A percentile compares a stretch with the other conserved stretches of the same genome.
Evolutionary conservation across 2,113 vertebrate species (phyloP).

Genomic region (Spea multiplicata): DNA sequence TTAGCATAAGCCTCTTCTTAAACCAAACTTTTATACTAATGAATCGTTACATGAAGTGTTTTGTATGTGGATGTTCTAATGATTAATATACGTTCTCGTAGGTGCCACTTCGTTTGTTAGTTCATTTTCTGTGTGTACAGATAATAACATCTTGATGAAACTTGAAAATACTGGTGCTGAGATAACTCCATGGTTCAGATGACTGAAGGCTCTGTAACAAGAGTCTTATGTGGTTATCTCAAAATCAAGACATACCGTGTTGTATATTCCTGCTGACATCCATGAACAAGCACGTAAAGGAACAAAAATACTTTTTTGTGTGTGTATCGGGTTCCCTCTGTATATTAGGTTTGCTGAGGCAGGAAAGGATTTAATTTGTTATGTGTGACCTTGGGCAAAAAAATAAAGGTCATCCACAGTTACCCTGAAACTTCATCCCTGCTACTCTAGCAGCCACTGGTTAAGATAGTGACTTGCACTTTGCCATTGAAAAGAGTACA

Average conservation of each 20-base stretch:
- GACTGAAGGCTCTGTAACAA: conserved; percentile 51
- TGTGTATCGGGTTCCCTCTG: background rate
- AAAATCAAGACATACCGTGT: conserved; percentile 50
- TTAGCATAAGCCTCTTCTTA: too few relatives aligned
- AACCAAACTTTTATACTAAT: too few relatives aligned
- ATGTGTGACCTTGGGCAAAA: conserved; percentile 14
- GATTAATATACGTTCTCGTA: too few relatives aligned
- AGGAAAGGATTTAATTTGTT: conserved; percentile 38
- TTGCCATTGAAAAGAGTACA: background rate
- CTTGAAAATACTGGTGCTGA: conserved; percentile 33
- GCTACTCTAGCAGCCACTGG: conserved; percentile 34
- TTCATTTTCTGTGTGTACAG: too few relatives aligned
- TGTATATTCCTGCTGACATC: conserved; percentile 40
- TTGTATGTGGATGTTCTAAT: too few relatives aligned
- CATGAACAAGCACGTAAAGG: conserved; percentile 45
- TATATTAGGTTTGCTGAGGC: conserved; percentile 13
- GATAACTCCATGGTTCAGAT: conserved; percentile 49
- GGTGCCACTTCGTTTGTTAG: too few relatives aligned
- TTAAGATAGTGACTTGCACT: conserved; percentile 33
- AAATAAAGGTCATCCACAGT: conserved; percentile 15
- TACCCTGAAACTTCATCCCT: conserved; percentile 23
- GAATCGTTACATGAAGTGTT: too few relatives aligned
- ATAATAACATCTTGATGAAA: conserved; percentile 5
- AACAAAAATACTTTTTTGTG: conserved; percentile 22
- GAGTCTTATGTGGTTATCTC: conserved; percentile 50